phyloP scores from a whole-genome alignment of 92 coral and sea anemone genomes.

The Scolanthus callimorphus region DNA sequence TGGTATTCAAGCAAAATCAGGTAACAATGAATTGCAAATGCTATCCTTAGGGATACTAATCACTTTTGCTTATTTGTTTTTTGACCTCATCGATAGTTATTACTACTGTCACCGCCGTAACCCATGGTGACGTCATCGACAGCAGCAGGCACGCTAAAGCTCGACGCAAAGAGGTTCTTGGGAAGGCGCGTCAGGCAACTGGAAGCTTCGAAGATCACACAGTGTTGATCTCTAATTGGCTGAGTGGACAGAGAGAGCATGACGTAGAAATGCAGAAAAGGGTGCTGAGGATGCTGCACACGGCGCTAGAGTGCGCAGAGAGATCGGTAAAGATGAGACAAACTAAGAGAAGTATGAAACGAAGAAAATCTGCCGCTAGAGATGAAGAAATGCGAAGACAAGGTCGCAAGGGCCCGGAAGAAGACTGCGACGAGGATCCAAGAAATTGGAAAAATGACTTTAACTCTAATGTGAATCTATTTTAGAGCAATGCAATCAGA shows the following conservation, averaged over 20 bases:
- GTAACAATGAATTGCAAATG: too few relatives aligned
- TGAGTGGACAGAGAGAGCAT: conserved; percentile 22
- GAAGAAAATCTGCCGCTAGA: background rate
- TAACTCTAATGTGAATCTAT: too few relatives aligned
- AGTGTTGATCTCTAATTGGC: conserved; percentile 65
- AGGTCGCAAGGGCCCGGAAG: conserved; percentile 1
- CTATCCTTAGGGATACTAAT: too few relatives aligned
- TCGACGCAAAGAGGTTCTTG: conserved; percentile 15
- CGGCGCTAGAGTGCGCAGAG: conserved; percentile 69
- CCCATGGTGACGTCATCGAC: conserved; percentile 41
- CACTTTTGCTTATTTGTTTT: too few relatives aligned
- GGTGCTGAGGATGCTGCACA: conserved; percentile 45
- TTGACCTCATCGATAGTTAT: conserved; percentile 55
- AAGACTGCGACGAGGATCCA: too few relatives aligned
- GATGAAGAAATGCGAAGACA: background rate
- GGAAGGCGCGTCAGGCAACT: conserved; percentile 62
- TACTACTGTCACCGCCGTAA: conserved; percentile 61
- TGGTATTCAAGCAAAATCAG: too few relatives aligned
- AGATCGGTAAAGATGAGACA: conserved; percentile 65
- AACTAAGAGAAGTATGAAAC: conserved; percentile 15
- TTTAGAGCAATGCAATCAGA: too few relatives aligned
- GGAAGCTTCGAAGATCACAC: conserved; percentile 34
- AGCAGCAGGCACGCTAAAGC: background rate
- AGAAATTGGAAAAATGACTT: too few relatives aligned
- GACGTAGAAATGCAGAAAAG: conserved; percentile 25